Evolutionary conservation across 2,113 vertebrate species (phyloP).

Genomic region (Passer montanus): DNA sequence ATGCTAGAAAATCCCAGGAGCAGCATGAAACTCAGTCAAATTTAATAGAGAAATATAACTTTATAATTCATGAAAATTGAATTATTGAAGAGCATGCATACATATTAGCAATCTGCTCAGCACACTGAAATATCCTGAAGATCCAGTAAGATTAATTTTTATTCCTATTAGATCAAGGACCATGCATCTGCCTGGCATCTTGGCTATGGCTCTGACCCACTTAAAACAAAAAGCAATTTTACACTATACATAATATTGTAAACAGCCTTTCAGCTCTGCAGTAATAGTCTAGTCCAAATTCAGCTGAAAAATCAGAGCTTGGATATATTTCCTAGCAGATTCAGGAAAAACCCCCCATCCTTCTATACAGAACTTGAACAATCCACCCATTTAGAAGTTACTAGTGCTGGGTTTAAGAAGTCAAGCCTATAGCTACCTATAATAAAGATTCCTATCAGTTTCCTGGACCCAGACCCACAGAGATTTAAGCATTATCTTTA

Average conservation of each 20-base stretch:
- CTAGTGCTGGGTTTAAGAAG: neutral
- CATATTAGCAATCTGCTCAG: neutral
- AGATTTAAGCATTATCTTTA: neutral
- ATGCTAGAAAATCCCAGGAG: constrained; percentile 14
- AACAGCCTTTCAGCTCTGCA: neutral
- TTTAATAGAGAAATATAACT: neutral
- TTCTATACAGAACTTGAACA: neutral
- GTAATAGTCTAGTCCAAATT: neutral
- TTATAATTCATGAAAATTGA: constrained; percentile 8
- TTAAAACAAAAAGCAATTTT: constrained; percentile 12
- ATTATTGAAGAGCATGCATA: neutral
- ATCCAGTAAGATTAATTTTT: neutral
- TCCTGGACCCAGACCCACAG: neutral
- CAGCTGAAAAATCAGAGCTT: neutral
- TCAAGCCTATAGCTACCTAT: neutral
- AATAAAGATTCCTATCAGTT: neutral
- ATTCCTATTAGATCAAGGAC: neutral
- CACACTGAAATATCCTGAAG: neutral
- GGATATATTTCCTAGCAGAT: neutral
- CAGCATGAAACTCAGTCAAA: neutral
- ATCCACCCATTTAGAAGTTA: neutral
- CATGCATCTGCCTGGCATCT: neutral
- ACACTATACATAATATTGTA: neutral
- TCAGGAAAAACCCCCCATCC: neutral
- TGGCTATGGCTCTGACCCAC: neutral